Evolutionary conservation across 2,888 invertebrate genomes (phyloP), one percentile per base, ranked within the genome.

Genomic region (Cephus pulcher): DNA sequence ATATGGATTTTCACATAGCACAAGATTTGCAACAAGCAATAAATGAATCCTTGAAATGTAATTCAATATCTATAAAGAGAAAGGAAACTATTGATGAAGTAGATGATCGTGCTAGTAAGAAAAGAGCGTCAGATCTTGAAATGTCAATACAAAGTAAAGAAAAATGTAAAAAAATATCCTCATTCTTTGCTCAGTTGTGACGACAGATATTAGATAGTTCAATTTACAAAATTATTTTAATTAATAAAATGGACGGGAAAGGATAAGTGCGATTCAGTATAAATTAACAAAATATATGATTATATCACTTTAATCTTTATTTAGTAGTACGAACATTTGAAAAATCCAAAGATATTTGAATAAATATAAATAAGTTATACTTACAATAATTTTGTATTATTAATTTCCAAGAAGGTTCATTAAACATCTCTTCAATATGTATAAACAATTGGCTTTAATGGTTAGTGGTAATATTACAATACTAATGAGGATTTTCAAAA

Each of bases 1-100:
- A 98, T 92, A 91, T 93, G 86, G 98, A 98, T 92, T 97, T 95
- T 90, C 98, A 98, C 90, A 93, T 96, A 85, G 98, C 98, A 9
- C 94, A 95, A 88, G 95, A 95, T 87, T 90, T 98, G 76, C 96
- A 95, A 84, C 92, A 93, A 84, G 93, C 95, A 91, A 89, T 96
- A 11, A 96, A 96, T 88, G 92, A 91, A 85, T 80, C 80, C 0
- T 15, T 40, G 15, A 40, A 40, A 40, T 15, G 40, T 40, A 40
- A 40, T 71, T 76, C 69, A 75, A 32, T n/a, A 69, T 40, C 40
- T 40, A 6, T 40, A 15, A 40, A 40, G 15, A 40, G 40, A 40
- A 40, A 40, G 40, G 40, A 40, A 15, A 6, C 6, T 40, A 15
- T 40, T 15, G 15, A 40, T 15, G 15, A 40, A 1, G 40, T 15